Evolutionary conservation across 2,797 vertebrate genomes (phyloP), one percentile per base, ranked within the genome.

Genomic region (Sebastes oblongus): DNA sequence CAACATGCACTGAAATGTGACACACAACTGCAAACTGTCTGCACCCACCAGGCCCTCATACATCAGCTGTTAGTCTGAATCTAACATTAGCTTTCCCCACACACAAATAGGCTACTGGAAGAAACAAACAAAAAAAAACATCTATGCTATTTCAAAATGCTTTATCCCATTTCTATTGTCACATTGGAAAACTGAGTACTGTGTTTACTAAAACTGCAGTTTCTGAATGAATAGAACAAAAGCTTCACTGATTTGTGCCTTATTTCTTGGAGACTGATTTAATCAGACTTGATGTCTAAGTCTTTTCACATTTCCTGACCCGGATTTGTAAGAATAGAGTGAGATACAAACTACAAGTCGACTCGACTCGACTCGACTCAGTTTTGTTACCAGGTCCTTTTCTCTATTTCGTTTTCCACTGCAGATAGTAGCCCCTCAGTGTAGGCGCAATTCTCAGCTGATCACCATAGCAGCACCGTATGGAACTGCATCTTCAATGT

Each of bases 1-100:
- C 86, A 77, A 85, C 89, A 90, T 72, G 83, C 58, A 27, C 73
- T 46, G 88, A 90, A 91, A 91, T 89, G 82, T 92, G 71, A 54
- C 89, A 86, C 89, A 78, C 74, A 82, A 83, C 80, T 88, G 91
- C 70, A 84, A 88, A 84, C 75, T 69, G 72, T 78, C 75, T 46
- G 82, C 62, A 34, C 54, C 59, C 32, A 77, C 52, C 52, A 10
- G 56, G 67, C 24, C 67, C 36, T 36, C 61, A 14, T 34, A 54
- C 58, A 52, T 59, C 60, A 56, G 72, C 36, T 59, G 54, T 56
- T 36, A 46, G 64, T 39, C 66, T 66, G 34, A 60, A 18, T 67
- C 72, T 66, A 64, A 80, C 62, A 13, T 79, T 58, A 70, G 52
- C 34, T 69, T 52, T 9, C 52, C 72, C 27, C 52, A 16, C 77